Percentiles rank a stretch among this genome's conserved stretches.
Conservation (phyloP, 2,113 vertebrate species). For the Cyphotilapia sp. region DNA sequence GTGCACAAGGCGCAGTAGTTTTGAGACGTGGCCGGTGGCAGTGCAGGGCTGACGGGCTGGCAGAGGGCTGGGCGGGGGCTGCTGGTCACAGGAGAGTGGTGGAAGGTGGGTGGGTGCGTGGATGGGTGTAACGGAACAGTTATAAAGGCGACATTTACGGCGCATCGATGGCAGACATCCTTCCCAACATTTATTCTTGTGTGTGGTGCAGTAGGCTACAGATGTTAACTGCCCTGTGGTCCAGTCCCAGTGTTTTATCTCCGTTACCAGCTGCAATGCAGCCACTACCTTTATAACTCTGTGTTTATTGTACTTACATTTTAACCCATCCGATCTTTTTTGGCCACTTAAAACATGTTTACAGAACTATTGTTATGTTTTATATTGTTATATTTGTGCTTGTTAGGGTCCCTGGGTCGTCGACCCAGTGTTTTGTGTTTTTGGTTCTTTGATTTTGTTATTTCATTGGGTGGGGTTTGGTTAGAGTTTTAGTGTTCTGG, state of each 20-base stretch:
- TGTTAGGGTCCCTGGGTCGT: too few species aligned
- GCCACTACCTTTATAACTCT: neutral
- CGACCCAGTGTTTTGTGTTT: too few species aligned
- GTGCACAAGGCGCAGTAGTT: neutral
- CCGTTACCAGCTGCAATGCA: neutral
- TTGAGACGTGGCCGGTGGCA: conserved; percentile 37
- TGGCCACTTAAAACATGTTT: neutral
- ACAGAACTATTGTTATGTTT: neutral
- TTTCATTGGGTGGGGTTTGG: too few species aligned
- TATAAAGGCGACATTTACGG: neutral
- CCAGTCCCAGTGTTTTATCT: neutral
- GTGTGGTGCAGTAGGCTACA: neutral
- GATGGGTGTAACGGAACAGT: neutral
- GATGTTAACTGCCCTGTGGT: neutral
- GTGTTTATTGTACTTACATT: neutral
- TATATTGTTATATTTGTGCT: neutral
- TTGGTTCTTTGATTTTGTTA: too few species aligned
- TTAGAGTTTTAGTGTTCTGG: too few species aligned
- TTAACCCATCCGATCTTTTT: neutral
- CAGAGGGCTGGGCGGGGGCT: neutral
- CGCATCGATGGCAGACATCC: accelerated
- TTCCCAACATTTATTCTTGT: neutral
- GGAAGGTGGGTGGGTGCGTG: neutral
- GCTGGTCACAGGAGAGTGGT: neutral
- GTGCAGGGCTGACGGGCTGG: neutral